Evolutionary conservation across 2,888 invertebrate species (phyloP), one percentile per base, ranked within the genome.

Genomic region (Byasa hedistus): DNA sequence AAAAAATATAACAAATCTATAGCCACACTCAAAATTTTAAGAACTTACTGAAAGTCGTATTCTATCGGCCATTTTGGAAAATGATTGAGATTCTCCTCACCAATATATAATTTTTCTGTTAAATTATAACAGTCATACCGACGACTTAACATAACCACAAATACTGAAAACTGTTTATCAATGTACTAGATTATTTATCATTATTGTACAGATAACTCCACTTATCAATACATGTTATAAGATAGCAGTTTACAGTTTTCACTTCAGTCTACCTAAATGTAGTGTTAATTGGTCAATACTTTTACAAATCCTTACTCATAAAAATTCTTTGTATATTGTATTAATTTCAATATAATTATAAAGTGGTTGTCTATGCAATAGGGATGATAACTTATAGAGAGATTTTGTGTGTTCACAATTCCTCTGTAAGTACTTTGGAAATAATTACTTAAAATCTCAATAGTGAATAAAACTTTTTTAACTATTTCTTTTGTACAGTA

Each of bases 21-120:
- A 3, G 39, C 15, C 39, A 55, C 24, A 44, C 21, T n/a, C 21
- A 22, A 65, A 48, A 22, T 17, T 17, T 19, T 39, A 65, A 36
- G 8, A 12, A 86, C 89, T 86, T 81, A 91, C 91, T 60, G 91
- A 82, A 72, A 91, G 73, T 69, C 81, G 82, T 64, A 85, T 77
- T 44, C 82, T 79, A 64, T 84, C 84, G 59, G 80, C 84, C 91
- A 91, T 91, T 75, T 79, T 84, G 69, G 66, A 68, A 68, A 69
- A 71, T 68, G 74, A 73, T 71, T 75, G 81, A 84, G 83, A 86
- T 86, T 85, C 83, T 76, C 78, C 72, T 78, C 79, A 82, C 79
- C 75, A 76, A 76, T 77, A 69, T 68, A 17, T 68, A 65, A 70
- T 69, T 73, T 54, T 73, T 22, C 72, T 72, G 69, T 72, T 74